Conservation (phyloP, 2,888 invertebrate genomes). For the Myathropa florea region DNA sequence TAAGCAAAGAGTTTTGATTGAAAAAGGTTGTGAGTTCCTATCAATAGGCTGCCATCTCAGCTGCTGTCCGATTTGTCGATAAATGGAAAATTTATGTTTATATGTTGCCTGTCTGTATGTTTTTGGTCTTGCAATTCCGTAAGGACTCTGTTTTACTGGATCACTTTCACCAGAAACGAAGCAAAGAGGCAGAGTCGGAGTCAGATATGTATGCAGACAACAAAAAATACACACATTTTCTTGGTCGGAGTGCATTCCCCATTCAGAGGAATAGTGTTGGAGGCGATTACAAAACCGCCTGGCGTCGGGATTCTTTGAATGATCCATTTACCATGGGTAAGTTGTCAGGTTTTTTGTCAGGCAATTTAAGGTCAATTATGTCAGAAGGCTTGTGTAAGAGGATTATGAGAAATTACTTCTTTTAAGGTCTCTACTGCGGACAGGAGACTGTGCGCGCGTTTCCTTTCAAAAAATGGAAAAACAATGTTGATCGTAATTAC, state of each 20-base stretch:
- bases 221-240: not conserved
- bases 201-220: not conserved
- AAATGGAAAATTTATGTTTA: constrained; percentile 59
- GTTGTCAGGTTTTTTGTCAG: constrained; percentile 46
- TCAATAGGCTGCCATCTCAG: constrained; percentile 47
- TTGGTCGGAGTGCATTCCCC: not conserved
- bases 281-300: constrained; percentile 36
- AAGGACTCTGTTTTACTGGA: constrained; percentile 49
- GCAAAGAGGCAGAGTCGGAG: not conserved
- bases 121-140: constrained; percentile 17
- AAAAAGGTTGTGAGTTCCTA: constrained; percentile 49
- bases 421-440: not conserved
- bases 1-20: constrained; percentile 43
- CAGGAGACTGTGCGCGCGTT: not conserved
- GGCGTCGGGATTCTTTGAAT: constrained; percentile 45
- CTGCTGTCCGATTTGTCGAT: constrained; percentile 50
- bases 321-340: constrained; percentile 32
- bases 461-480: not conserved
- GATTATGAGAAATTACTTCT: constrained; percentile 1
- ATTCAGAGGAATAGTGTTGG: constrained; percentile 17
- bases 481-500: not conserved
- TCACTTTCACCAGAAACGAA: constrained; percentile 59
- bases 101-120: constrained; percentile 9
- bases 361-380: constrained; percentile 36
- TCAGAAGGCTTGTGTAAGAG: constrained; percentile 30